These are phyloP conservation scores for Chlorops oryzae DNA, from an alignment of 1,140 invertebrate genomes.

Conservation along the genomic window DNA sequence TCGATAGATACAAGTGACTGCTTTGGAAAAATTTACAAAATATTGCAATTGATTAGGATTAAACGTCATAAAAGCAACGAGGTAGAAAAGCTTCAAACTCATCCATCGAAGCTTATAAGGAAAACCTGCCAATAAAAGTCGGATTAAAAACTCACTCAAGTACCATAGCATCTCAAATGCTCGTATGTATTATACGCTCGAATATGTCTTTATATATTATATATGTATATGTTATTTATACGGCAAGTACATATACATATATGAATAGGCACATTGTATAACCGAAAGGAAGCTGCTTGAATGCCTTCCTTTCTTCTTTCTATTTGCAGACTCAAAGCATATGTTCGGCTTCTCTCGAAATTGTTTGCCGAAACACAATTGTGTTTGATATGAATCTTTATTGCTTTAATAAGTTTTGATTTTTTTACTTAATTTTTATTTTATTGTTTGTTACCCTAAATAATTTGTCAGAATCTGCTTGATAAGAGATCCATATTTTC, in stretches of 20 bases:
- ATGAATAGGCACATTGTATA: no score
- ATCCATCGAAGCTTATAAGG: constrained; percentile 24
- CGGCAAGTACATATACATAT: background rate
- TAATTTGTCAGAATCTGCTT: no score
- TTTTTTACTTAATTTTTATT: no score
- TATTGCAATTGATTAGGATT: constrained; percentile 38
- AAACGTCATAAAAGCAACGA: constrained; percentile 32
- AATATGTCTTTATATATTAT: constrained; percentile 4
- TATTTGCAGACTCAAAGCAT: background rate
- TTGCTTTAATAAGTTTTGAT: no score
- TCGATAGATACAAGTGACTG: no score
- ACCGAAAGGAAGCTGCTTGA: background rate
- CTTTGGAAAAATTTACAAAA: no score
- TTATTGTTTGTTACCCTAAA: no score
- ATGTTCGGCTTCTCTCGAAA: constrained; percentile 12
- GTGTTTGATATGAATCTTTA: constrained; percentile 12
- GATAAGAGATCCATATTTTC: no score
- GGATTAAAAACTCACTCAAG: no score
- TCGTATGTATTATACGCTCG: constrained; percentile 7
- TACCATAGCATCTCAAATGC: no score
- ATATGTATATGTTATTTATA: background rate
- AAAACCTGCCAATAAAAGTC: constrained; percentile 13
- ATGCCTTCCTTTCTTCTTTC: background rate
- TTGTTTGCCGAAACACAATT: constrained; percentile 14
- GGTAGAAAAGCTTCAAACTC: constrained; percentile 42